Conservation (phyloP, 2,888 invertebrate species). For the Drosophila emarginata region DNA sequence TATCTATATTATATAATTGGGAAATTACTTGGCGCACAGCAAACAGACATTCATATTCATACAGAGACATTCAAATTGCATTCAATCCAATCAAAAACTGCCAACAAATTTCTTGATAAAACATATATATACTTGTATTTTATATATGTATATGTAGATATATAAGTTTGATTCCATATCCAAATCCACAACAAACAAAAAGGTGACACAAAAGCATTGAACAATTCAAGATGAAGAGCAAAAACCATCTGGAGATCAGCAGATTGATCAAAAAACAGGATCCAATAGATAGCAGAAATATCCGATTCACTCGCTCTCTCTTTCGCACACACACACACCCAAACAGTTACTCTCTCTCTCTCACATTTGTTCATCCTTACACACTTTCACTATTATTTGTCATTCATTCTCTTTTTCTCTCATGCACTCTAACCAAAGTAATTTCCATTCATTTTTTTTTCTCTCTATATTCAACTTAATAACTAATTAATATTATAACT, state of each 20-base stretch:
- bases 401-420: not conserved
- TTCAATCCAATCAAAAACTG: not conserved
- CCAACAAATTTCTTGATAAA: not conserved
- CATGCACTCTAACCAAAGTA: not conserved
- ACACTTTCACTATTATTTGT: too few relatives aligned
- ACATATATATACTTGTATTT: not conserved
- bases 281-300: not conserved
- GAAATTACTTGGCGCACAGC: not conserved
- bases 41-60: not conserved
- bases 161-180: conserved; percentile 2
- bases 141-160: not conserved
- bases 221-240: conserved; percentile 2
- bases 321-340: not conserved
- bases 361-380: not conserved
- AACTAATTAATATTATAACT: not conserved
- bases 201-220: conserved; percentile 2
- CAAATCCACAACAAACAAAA: conserved; percentile 6
- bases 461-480: not conserved
- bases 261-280: not conserved
- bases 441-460: not conserved
- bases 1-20: not conserved
- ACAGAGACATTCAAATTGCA: not conserved
- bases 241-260: not conserved
- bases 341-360: not conserved
- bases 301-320: not conserved